These are phyloP conservation scores for Lanius ludovicianus DNA, from an alignment of 2,113 vertebrate genomes.

Conservation along the genomic window DNA sequence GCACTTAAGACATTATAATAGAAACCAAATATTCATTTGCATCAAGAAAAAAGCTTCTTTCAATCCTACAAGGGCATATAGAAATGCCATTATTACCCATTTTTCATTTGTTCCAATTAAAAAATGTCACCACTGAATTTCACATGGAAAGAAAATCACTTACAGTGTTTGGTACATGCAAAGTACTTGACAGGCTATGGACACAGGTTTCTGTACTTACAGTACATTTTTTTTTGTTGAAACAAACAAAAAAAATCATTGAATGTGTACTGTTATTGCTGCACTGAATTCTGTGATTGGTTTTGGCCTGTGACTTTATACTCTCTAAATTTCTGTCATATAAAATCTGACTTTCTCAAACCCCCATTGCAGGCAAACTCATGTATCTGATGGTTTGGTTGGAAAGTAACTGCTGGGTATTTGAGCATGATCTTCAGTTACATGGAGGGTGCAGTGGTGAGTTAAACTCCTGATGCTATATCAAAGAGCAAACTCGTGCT, in stretches of 20 bases:
- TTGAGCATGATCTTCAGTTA: neutral
- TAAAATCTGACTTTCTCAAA: neutral
- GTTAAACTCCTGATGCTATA: neutral
- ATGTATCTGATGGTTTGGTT: neutral
- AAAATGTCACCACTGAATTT: neutral
- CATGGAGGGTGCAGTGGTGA: rapidly evolving
- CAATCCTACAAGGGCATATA: neutral
- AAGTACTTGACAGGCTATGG: neutral
- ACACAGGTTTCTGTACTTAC: neutral
- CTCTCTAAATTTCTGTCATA: neutral
- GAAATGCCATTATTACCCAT: neutral
- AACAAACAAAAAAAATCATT: neutral
- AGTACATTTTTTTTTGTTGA: neutral
- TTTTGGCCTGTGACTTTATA: neutral
- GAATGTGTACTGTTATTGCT: neutral
- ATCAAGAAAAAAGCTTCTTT: neutral
- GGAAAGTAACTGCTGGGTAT: neutral
- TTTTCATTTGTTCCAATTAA: neutral
- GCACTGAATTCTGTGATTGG: neutral
- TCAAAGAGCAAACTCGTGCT: neutral
- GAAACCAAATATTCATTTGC: neutral
- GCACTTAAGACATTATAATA: neutral
- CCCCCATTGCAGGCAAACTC: neutral
- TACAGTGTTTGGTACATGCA: neutral
- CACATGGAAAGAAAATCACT: neutral